Evolutionary conservation across 2,113 vertebrate genomes (phyloP), one percentile per base, ranked within the genome.

Genomic region (Plecturocebus donacophilus): DNA sequence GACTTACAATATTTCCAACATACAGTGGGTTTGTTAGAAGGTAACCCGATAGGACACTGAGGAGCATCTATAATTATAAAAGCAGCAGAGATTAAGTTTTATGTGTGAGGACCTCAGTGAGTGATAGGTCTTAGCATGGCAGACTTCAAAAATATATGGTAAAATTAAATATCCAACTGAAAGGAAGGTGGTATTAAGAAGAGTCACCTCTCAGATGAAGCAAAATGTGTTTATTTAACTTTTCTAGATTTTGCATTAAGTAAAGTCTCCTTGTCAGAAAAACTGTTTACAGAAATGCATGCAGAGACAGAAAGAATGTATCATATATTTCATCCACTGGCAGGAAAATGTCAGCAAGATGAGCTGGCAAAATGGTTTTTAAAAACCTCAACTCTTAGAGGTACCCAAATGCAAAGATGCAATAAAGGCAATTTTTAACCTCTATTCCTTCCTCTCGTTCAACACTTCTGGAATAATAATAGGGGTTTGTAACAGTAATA

Each of bases 161-260:
- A 86, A 61, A 68, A 80, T 30, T 71, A 77, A 47, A 17, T 68
- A 38, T 47, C 47, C 45, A 42, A 35, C 10, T 84, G 13, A 85
- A 90, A 13, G 58, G 47, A 77, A 38, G 1, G 17, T 68, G 23
- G 3, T 32, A 32, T 77, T 42, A 68, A 77, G 30, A 84, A 85
- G 11, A 68, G 56, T 47, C 38, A 47, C 38, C 47, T 84, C 47
- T 66, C 66, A 45, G 30, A 92, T 54, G 3, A 82, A 13, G 42
- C 25, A 49, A 87, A 81, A 92, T 66, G 30, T 81, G 47, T 91
- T 91, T 77, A 23, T 75, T 49, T 77, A 92, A 87, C n/a, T 82
- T 87, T 64, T 81, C 27, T 4, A 87, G 45, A 32, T 66, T 92
- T 82, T 85, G 77, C 6, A 4, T 82, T 66, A 61, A 83, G 40